phyloP scores from a whole-genome alignment of 2,113 vertebrate genomes.

The Tonatia bakeri region DNA sequence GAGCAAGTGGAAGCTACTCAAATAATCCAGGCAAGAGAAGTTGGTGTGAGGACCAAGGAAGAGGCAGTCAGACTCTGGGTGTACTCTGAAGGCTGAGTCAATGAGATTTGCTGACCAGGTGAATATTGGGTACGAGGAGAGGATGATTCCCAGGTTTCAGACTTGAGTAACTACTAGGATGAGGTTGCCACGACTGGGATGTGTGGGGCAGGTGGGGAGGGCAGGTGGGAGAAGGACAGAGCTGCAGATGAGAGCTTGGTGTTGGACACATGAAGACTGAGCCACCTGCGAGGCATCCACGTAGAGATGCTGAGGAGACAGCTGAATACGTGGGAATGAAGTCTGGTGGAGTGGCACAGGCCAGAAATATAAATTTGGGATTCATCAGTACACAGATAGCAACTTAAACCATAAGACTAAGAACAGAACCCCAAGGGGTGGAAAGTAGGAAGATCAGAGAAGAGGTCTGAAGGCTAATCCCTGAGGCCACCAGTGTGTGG shows the following conservation, averaged over 20 bases:
- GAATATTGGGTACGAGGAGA: not conserved
- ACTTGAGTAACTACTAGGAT: not conserved
- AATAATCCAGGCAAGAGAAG: not conserved
- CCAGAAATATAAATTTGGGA: not conserved
- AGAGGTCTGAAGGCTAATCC: not conserved
- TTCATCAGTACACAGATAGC: not conserved
- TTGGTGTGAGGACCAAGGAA: not conserved
- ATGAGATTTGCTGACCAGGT: not conserved
- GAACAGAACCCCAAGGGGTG: not conserved
- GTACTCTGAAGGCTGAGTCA: not conserved
- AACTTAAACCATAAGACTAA: not conserved
- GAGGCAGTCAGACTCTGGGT: not conserved
- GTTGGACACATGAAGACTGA: not conserved
- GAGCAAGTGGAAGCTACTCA: not conserved
- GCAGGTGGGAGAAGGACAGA: accelerated
- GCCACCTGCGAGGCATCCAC: not conserved
- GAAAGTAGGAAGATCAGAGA: not conserved
- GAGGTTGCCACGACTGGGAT: too few relatives aligned
- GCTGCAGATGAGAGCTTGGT: not conserved
- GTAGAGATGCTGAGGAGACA: not conserved
- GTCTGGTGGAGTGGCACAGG: not conserved
- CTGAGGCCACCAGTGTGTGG: not conserved
- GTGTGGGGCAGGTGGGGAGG: not conserved
- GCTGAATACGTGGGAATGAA: not conserved
- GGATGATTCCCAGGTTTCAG: not conserved